These are phyloP conservation scores for Cuculus canorus DNA, from an alignment of 2,797 vertebrate species.

Conservation along the genomic window DNA sequence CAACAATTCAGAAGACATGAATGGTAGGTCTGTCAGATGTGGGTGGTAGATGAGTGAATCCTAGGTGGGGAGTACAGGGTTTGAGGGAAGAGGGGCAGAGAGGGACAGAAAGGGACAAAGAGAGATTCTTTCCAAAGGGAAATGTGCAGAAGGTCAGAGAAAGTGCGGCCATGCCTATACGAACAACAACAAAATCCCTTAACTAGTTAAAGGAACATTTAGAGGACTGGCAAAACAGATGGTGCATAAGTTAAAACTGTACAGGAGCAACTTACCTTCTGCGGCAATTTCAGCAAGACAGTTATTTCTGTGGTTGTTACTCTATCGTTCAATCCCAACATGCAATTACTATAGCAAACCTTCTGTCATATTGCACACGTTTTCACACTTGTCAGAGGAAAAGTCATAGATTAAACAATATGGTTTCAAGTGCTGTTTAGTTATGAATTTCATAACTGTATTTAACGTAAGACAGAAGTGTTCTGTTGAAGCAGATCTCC, in stretches of 20 bases:
- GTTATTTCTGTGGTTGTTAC: constrained; percentile 35
- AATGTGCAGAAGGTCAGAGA: neutral
- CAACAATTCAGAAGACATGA: neutral
- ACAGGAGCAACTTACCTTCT: constrained; percentile 59
- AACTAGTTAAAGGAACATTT: constrained; percentile 48
- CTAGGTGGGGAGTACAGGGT: neutral
- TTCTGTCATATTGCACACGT: constrained; percentile 6
- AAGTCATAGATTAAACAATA: constrained; percentile 61
- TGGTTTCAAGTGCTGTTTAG: constrained; percentile 55
- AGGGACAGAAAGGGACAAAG: neutral
- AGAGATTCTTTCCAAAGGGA: neutral
- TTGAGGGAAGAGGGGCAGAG: neutral
- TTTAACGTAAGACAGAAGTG: constrained; percentile 33
- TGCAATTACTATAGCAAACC: constrained; percentile 51
- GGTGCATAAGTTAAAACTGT: constrained; percentile 51
- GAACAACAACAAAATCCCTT: constrained; percentile 19
- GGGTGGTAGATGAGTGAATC: neutral
- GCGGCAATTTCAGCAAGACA: constrained; percentile 27
- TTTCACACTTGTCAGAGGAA: constrained; percentile 52
- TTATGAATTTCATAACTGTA: constrained; percentile 13
- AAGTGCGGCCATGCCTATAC: neutral
- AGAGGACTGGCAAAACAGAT: constrained; percentile 59
- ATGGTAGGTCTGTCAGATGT: neutral
- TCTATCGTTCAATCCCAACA: constrained; percentile 66
- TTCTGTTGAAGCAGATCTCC: constrained; percentile 20